These are phyloP conservation scores for Pheosia tremula DNA, from an alignment of 2,888 invertebrate species.

Conservation along the genomic window DNA sequence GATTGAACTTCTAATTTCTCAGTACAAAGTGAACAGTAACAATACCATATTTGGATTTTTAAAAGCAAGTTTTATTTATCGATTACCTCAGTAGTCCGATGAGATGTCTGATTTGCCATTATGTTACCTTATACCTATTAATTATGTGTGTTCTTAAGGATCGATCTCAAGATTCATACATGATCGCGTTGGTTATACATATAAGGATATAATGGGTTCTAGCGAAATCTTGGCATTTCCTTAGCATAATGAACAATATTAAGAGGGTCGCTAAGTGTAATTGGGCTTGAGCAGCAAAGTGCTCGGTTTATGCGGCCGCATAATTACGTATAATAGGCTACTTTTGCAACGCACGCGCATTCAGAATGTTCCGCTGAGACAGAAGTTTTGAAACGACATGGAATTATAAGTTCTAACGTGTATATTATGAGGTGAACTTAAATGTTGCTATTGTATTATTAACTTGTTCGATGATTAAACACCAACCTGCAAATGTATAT, in stretches of 20 bases:
- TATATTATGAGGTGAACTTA: slow-evolving; percentile 56
- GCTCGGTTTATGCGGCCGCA: slow-evolving; percentile 76
- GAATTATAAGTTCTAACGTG: slow-evolving; percentile 59
- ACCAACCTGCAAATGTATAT: no score
- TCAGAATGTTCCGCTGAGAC: slow-evolving; percentile 68
- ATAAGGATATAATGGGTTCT: slow-evolving; percentile 70
- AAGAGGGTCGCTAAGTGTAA: slow-evolving; percentile 75
- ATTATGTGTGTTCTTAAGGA: slow-evolving; percentile 42
- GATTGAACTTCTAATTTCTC: no score
- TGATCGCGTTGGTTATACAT: slow-evolving; percentile 40
- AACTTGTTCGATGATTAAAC: not conserved
- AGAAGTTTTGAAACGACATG: slow-evolving; percentile 69
- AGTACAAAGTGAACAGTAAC: no score
- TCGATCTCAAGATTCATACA: slow-evolving; percentile 29
- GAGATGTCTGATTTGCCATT: slow-evolving; percentile 40
- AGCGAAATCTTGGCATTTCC: slow-evolving; percentile 76
- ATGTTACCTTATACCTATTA: slow-evolving; percentile 32
- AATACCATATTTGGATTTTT: no score
- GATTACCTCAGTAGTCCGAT: slow-evolving; percentile 19
- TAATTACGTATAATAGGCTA: slow-evolving; percentile 79
- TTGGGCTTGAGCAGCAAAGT: slow-evolving; percentile 73
- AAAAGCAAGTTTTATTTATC: not conserved
- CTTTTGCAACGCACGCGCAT: slow-evolving; percentile 75
- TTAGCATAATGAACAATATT: slow-evolving; percentile 79
- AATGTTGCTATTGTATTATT: slow-evolving; percentile 42